Evolutionary conservation across 2,113 vertebrate species (phyloP), one percentile per base, ranked within the genome.

Genomic region (Prionailurus bengalensis): DNA sequence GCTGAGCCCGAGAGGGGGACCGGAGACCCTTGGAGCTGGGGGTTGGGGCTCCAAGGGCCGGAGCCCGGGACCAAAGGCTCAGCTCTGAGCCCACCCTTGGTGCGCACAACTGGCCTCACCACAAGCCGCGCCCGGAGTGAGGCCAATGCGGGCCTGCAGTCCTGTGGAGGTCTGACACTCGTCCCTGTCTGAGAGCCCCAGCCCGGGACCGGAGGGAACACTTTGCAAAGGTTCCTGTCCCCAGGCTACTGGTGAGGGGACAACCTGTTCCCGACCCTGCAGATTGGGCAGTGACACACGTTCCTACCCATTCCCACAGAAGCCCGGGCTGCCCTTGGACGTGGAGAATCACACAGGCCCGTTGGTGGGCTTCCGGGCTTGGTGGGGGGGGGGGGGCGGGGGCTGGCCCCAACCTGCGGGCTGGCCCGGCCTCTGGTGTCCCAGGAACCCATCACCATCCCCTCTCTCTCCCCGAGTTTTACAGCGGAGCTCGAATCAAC

Each of bases 61-160:
- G 31, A 58, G 36, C 2, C 25, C 15, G 23, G 48, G 29, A 13
- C 42, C 78, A 29, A 7, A 25, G 55, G 36, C 66, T 73, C 48
- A 6, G 42, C 80, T 51, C 1, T 4, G 80, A 61, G 39, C 39
- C 71, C 39, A 13, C 4, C 0, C 21, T 6, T 0, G 0, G 3
- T 10, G 15, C 45, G 15, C 61, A 65, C 31, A 33, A 53, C 66
- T 2, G 21, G 23, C 53, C 31, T 36, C 76, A 8, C 36, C 25
- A 0, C 0, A 4, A 21, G 55, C 80, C 45, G 58, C 58, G 19
- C 36, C 68, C 1, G 1, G 12, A 19, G 45, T 10, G 68, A 58
- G 63, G 33, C 31, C 0, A 16, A 2, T 0, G 10, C 0, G 9
- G n/a, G 70, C 31, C 21, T 4, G 11, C 7, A 1, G 2, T 7